Evolutionary conservation across 1,140 invertebrate species (phyloP).

Genomic region (Macrotrachela quadricornifera): DNA sequence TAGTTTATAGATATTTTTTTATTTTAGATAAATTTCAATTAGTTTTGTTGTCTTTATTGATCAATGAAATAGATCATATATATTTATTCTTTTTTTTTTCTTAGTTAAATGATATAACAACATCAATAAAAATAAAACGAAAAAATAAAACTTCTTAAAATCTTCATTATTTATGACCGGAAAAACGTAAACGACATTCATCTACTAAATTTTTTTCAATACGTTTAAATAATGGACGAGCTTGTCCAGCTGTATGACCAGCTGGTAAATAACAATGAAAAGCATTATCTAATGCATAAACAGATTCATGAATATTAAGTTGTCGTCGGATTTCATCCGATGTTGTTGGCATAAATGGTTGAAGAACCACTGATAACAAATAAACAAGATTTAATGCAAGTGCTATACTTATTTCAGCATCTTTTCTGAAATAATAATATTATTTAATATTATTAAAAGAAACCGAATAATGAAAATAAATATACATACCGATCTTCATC

Average conservation of each 20-base stretch:
- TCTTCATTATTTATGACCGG: too few species aligned
- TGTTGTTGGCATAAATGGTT: slow-evolving; percentile 7
- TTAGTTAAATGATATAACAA: too few species aligned
- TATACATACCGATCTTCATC: slow-evolving; percentile 6
- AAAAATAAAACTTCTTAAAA: too few species aligned
- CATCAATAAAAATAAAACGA: too few species aligned
- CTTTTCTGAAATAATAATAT: not conserved
- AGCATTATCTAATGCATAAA: not conserved
- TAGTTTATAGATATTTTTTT: too few species aligned
- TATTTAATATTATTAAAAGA: not conserved
- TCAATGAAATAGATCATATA: too few species aligned
- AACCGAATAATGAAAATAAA: not conserved
- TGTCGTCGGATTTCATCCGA: slow-evolving; percentile 1
- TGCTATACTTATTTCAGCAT: not conserved
- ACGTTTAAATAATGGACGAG: slow-evolving; percentile 5
- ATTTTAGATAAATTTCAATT: too few species aligned
- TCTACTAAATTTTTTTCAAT: too few species aligned
- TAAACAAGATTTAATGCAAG: not conserved
- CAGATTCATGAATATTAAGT: not conserved
- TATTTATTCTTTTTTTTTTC: too few species aligned
- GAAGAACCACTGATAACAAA: not conserved
- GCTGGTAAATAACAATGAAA: slow-evolving; percentile 1
- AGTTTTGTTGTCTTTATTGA: too few species aligned
- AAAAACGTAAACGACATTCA: too few species aligned
- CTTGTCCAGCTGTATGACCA: slow-evolving; percentile 1